A percentile compares a stretch with the other conserved stretches of the same genome.
Conservation (phyloP, 2,888 invertebrate genomes). For the Scaeva pyrastri region DNA sequence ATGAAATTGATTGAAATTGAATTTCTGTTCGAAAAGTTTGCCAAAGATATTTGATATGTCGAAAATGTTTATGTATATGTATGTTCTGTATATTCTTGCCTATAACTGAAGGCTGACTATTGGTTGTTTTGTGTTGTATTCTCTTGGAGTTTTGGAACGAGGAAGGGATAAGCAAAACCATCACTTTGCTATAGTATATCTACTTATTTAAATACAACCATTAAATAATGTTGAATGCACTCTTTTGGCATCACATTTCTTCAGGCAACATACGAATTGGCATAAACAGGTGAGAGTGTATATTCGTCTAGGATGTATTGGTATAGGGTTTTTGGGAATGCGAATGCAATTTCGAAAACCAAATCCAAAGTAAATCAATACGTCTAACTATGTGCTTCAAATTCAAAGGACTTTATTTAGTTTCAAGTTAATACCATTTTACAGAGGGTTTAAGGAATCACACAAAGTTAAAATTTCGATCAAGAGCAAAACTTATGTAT, state of each 20-base stretch:
- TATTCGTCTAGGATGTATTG: no score
- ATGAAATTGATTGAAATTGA: slow-evolving; percentile 76
- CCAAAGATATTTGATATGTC: slow-evolving; percentile 73
- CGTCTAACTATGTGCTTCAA: no score
- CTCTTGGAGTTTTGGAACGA: not conserved
- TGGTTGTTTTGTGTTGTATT: slow-evolving; percentile 19
- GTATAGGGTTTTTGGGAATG: no score
- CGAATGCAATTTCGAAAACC: no score
- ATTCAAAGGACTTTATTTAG: no score
- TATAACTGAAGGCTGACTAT: not conserved
- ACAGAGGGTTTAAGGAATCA: no score
- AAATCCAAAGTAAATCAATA: no score
- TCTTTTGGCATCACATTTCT: no score
- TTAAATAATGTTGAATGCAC: not conserved
- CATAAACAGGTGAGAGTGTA: slow-evolving; percentile 47
- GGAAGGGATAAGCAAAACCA: not conserved
- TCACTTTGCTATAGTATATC: no score
- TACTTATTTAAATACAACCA: slow-evolving; percentile 38
- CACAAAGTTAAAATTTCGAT: no score
- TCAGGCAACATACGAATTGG: slow-evolving; percentile 9
- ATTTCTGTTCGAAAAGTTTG: slow-evolving; percentile 70
- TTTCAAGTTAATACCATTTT: no score
- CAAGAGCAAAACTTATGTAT: no score
- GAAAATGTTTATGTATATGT: slow-evolving; percentile 28
- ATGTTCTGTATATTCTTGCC: slow-evolving; percentile 43